Evolutionary conservation across 2,888 invertebrate genomes (phyloP).

Genomic region (Nymphalis urticae): DNA sequence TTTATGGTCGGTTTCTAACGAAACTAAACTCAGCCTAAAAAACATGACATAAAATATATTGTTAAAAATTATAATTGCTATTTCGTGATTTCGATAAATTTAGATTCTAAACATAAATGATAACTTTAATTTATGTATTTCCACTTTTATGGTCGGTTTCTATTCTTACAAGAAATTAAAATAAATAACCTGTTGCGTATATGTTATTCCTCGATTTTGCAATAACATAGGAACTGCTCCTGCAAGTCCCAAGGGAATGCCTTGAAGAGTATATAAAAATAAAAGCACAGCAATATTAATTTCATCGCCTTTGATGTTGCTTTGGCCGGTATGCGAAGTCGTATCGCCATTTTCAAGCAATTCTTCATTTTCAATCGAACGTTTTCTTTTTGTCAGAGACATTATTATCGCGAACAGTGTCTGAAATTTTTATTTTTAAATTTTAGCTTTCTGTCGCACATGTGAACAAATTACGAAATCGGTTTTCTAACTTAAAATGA

Average conservation of each 20-base stretch:
- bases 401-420: conserved; percentile 62
- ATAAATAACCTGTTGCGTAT: conserved; percentile 90
- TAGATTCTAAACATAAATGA: background rate
- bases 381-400: conserved; percentile 72
- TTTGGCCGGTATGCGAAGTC: conserved; percentile 50
- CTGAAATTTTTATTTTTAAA: conserved; percentile 47
- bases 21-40: conserved; percentile 94
- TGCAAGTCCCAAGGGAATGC: conserved; percentile 96
- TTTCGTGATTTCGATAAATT: too few species aligned
- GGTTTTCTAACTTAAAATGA: background rate
- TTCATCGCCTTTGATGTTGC: conserved; percentile 87
- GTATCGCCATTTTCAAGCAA: conserved; percentile 71
- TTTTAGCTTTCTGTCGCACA: conserved; percentile 49
- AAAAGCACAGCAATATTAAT: conserved; percentile 92
- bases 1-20: conserved; percentile 62
- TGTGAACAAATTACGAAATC: conserved; percentile 54
- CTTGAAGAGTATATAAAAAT: conserved; percentile 96
- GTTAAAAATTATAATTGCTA: background rate
- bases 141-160: too few species aligned
- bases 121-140: background rate
- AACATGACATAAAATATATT: conserved; percentile 40
- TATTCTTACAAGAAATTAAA: background rate
- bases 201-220: conserved; percentile 95
- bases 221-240: conserved; percentile 97
- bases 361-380: conserved; percentile 64